Conservation (phyloP, 2,888 invertebrate genomes). For the Lypha dubia region DNA sequence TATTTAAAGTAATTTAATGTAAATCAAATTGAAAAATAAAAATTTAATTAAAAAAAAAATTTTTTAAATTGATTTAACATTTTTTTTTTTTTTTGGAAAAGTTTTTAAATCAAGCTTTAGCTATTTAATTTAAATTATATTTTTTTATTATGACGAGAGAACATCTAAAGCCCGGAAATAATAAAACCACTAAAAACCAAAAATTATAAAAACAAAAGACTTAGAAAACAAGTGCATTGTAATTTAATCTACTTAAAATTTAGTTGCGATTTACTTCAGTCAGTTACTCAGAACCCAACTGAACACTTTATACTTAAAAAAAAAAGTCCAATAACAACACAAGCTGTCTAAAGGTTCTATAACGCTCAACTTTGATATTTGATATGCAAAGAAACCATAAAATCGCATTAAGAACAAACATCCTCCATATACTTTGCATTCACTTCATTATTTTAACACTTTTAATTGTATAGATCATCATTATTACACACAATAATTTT, state of each 20-base stretch:
- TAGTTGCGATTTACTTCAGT: neutral
- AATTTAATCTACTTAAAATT: neutral
- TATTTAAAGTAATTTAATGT: too few relatives aligned
- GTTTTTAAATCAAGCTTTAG: too few relatives aligned
- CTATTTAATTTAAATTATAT: too few relatives aligned
- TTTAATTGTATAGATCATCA: neutral
- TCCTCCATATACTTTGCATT: neutral
- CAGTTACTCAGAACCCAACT: neutral
- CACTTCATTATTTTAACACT: neutral
- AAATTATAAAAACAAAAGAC: too few relatives aligned
- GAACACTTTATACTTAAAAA: slow-evolving; percentile 14
- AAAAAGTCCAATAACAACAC: neutral
- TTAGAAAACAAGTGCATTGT: too few relatives aligned
- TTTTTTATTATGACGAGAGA: too few relatives aligned
- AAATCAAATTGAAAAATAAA: too few relatives aligned
- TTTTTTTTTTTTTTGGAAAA: too few relatives aligned
- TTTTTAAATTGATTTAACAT: neutral
- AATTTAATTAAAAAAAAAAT: too few relatives aligned
- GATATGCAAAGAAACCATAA: slow-evolving; percentile 20
- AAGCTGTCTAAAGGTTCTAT: neutral
- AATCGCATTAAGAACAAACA: slow-evolving; percentile 3
- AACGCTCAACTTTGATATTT: slow-evolving; percentile 52
- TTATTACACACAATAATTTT: neutral
- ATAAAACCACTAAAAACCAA: too few relatives aligned
- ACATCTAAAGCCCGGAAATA: too few relatives aligned